A percentile compares a stretch with the other conserved stretches of the same genome.
phyloP scores from a whole-genome alignment of 2,797 vertebrate genomes.

The Zonotrichia albicollis region DNA sequence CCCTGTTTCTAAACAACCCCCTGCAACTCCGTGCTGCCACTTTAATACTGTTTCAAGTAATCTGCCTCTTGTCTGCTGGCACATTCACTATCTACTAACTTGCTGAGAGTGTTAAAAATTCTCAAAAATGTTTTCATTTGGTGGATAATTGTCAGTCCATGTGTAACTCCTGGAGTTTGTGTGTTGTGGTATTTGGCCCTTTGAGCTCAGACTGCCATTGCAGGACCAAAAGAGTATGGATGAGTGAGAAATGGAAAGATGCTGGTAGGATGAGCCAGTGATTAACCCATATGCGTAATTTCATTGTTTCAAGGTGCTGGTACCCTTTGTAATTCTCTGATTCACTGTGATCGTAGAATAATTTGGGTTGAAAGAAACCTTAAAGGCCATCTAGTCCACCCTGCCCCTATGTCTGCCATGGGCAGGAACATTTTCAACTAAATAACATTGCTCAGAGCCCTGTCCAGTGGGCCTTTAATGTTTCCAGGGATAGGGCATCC shows the following conservation, averaged over 20 bases:
- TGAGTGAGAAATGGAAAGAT: neutral
- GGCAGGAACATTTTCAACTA: neutral
- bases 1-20: neutral
- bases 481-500: neutral
- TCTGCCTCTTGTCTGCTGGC: neutral
- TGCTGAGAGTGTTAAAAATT: neutral
- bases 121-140: neutral
- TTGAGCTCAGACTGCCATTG: neutral
- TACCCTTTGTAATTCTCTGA: neutral
- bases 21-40: neutral
- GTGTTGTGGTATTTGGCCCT: neutral
- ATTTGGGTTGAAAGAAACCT: neutral
- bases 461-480: neutral
- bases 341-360: neutral
- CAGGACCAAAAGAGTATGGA: neutral
- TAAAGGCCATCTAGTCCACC: neutral
- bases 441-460: neutral
- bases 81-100: neutral
- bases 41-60: neutral
- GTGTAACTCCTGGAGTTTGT: neutral
- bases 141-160: neutral
- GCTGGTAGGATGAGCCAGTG: neutral
- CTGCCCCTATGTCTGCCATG: neutral
- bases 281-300: neutral
- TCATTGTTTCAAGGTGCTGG: neutral